Evolutionary conservation across 2,888 invertebrate species (phyloP), one percentile per base, ranked within the genome.

Genomic region (Drosophila imparisetae): DNA sequence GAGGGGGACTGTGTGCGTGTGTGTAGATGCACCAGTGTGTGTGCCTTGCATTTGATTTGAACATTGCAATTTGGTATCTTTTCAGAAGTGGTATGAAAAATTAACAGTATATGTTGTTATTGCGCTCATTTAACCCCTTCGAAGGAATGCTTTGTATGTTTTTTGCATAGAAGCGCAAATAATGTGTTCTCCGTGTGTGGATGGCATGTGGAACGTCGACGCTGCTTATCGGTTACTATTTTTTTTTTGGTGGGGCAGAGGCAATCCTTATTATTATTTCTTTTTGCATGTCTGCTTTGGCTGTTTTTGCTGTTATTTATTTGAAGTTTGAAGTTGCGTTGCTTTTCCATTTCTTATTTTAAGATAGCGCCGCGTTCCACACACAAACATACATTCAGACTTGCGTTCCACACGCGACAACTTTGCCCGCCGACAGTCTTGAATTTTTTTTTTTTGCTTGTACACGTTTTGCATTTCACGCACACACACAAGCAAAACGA

Each of bases 171-270:
- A 75, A 72, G 70, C 75, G 64, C 66, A 60, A 78, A 72, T 78
- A 54, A 15, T 72, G 68, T 76, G 52, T 66, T 64, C 65, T 78
- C 59, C 73, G 72, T 70, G 72, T 83, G 80, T 91, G 92, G 92
- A 91, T 81, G 80, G 72, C 60, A 89, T 90, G 92, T 92, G 92
- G 92, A 92, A 91, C 91, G 91, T 83, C 91, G 92, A 85, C 92
- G 76, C 15, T 55, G 36, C 54, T 29, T 66, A 55, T 50, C 30
- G 49, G 58, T 66, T 13, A 30, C 48, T 69, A 42, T 34, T 45
- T 54, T 57, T 30, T 50, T 29, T 27, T n/a, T 10, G 10, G 13
- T 2, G 49, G 21, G 68, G 48, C 60, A 61, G 7, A 21, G 58
- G 57, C 24, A 5, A 49, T 72, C 60, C 72, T 59, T 71, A 52